These are phyloP conservation scores for Amphipyra berbera DNA, from an alignment of 2,888 invertebrate species.

Conservation along the genomic window DNA sequence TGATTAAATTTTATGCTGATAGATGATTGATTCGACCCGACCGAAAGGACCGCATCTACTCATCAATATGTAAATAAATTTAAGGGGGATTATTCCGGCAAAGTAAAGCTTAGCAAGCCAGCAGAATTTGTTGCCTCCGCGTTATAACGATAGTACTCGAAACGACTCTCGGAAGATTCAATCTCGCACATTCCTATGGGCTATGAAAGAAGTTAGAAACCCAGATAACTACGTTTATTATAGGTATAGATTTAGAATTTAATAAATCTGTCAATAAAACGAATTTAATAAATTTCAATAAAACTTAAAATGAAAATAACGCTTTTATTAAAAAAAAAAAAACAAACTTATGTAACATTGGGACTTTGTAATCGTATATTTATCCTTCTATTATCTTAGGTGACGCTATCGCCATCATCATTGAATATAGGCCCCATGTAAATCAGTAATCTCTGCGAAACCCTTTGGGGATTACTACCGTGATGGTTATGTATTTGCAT, in stretches of 20 bases:
- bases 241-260: neutral
- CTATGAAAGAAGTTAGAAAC: slow-evolving; percentile 4
- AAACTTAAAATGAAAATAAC: no score
- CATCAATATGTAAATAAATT: slow-evolving; percentile 53
- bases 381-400: no score
- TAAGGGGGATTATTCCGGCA: slow-evolving; percentile 42
- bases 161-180: slow-evolving; percentile 1
- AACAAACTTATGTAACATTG: no score
- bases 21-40: slow-evolving; percentile 48
- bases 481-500: slow-evolving; percentile 21
- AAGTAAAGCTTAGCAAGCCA: slow-evolving; percentile 35
- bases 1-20: slow-evolving; percentile 40
- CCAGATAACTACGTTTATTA: neutral
- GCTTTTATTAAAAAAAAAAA: no score
- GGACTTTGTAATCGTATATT: no score
- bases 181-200: slow-evolving; percentile 6
- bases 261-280: no score
- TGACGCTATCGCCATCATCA: no score
- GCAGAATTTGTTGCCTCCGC: slow-evolving; percentile 27
- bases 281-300: no score
- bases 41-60: slow-evolving; percentile 37
- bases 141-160: slow-evolving; percentile 4
- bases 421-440: neutral
- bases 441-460: neutral
- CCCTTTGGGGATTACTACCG: slow-evolving; percentile 17